These are phyloP conservation scores for Sycophila texana DNA, from an alignment of 2,888 invertebrate genomes.

Conservation along the genomic window DNA sequence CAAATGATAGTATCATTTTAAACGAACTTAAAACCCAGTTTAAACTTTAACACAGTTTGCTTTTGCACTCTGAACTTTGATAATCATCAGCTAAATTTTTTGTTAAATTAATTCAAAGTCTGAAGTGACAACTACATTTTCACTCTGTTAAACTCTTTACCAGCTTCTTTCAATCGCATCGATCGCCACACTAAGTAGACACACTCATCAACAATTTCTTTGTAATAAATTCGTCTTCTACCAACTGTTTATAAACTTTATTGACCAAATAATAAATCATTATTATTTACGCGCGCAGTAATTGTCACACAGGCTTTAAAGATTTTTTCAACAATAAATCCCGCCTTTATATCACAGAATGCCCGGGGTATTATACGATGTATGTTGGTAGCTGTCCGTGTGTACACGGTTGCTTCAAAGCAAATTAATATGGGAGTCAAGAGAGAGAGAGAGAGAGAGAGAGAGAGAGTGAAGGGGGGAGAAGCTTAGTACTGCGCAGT, in stretches of 20 bases:
- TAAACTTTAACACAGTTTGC: slow-evolving; percentile 23
- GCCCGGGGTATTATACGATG: slow-evolving; percentile 29
- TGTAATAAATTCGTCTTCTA: background rate
- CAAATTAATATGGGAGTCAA: slow-evolving; percentile 49
- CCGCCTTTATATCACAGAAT: slow-evolving; percentile 1
- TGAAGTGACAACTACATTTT: slow-evolving; percentile 27
- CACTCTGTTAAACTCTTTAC: slow-evolving; percentile 30
- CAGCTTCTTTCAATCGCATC: background rate
- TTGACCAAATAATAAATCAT: too few relatives aligned
- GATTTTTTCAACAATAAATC: slow-evolving; percentile 8
- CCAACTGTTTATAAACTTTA: background rate
- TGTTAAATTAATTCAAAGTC: background rate
- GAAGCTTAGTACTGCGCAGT: slow-evolving; percentile 40
- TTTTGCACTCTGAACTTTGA: slow-evolving; percentile 33
- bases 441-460: slow-evolving; percentile 17
- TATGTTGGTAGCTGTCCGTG: slow-evolving; percentile 39
- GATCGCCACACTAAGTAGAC: background rate
- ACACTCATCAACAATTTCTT: background rate
- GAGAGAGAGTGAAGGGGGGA: slow-evolving; percentile 15
- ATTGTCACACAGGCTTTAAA: too few relatives aligned
- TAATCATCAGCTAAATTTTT: slow-evolving; percentile 35
- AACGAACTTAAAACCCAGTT: slow-evolving; percentile 34
- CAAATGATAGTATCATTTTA: slow-evolving; percentile 33
- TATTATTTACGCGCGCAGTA: too few relatives aligned
- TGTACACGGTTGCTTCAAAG: slow-evolving; percentile 45